Conservation (phyloP, 2,113 vertebrate genomes). For the Manacus vitellinus region DNA sequence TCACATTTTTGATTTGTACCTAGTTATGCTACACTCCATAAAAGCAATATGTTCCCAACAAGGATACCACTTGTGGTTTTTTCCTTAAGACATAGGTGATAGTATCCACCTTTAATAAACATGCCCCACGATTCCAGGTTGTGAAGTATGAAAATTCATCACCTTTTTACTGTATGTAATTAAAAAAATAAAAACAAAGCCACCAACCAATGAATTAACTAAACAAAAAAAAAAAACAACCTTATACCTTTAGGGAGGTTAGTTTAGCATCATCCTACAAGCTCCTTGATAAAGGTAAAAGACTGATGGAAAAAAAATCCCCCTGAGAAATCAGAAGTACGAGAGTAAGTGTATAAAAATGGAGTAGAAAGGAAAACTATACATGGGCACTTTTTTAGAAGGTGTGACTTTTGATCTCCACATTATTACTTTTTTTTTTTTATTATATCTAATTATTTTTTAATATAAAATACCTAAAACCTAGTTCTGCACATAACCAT, state of each 20-base stretch:
- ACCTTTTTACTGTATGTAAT: not conserved
- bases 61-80: not conserved
- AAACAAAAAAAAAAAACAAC: not conserved
- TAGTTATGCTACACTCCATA: not conserved
- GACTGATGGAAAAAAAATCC: not conserved
- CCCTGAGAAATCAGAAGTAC: not conserved
- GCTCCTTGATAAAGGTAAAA: not conserved
- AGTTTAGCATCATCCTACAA: not conserved
- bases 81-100: not conserved
- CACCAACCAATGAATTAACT: not conserved
- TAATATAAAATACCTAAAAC: not conserved
- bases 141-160: not conserved
- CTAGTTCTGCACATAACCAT: not conserved
- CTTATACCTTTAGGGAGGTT: not conserved
- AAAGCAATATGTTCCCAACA: not conserved
- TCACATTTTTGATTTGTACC: not conserved
- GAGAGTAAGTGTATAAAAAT: not conserved
- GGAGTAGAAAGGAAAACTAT: not conserved
- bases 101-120: not conserved
- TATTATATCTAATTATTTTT: not conserved
- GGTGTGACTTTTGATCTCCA: not conserved
- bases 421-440: not conserved
- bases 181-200: not conserved
- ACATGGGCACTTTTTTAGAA: not conserved
- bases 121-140: not conserved